A percentile compares a stretch with the other conserved stretches of the same genome.
Evolutionary conservation across 2,113 vertebrate genomes (phyloP).

Genomic region (Colinus virginianus): DNA sequence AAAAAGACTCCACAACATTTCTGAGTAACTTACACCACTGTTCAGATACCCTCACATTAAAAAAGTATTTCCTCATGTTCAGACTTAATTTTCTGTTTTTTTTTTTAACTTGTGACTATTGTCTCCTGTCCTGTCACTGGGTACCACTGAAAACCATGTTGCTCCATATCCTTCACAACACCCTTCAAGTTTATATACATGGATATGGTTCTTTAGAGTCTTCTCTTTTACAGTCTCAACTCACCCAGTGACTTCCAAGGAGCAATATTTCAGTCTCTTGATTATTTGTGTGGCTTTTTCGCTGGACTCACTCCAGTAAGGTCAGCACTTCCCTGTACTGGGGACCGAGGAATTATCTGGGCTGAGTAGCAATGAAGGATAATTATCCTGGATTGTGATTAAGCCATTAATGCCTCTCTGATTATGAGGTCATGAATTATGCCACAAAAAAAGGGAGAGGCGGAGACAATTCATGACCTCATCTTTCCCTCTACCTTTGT

Average conservation of each 20-base stretch:
- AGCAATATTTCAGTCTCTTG: not conserved
- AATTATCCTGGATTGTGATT: not conserved
- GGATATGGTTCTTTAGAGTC: too few relatives aligned
- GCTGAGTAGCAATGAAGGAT: not conserved
- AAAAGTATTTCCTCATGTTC: not conserved
- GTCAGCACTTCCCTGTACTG: not conserved
- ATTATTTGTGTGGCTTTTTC: not conserved
- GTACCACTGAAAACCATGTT: too few relatives aligned
- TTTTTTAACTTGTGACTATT: not conserved
- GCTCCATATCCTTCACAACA: too few relatives aligned
- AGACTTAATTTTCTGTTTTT: not conserved
- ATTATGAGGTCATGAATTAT: not conserved
- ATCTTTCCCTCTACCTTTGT: not conserved
- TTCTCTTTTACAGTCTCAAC: not conserved
- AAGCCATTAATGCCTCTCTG: not conserved
- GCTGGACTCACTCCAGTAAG: not conserved
- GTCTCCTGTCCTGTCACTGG: too few relatives aligned
- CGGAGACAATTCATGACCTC: too few relatives aligned
- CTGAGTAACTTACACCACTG: too few relatives aligned
- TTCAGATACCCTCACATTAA: not conserved
- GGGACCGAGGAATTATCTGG: not conserved
- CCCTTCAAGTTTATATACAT: too few relatives aligned
- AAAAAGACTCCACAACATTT: not conserved
- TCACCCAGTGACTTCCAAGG: not conserved
- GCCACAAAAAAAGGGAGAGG: too few relatives aligned